Evolutionary conservation across 2,113 vertebrate species (phyloP).

Genomic region (Ptilonorhynchus violaceus): DNA sequence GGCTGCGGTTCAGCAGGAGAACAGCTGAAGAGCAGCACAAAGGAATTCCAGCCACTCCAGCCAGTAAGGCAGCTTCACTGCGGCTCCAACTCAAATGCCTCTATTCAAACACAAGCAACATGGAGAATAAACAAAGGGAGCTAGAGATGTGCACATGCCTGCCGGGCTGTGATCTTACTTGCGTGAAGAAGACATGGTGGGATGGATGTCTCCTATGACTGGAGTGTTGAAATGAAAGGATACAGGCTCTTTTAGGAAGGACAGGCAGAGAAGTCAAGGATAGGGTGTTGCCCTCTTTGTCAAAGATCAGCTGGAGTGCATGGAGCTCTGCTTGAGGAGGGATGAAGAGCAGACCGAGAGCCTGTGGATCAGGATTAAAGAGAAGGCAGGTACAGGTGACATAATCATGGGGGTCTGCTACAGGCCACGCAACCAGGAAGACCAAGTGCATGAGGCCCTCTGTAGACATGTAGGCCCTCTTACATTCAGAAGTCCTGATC

Average conservation of each 20-base stretch:
- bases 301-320: neutral
- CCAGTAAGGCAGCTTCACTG: neutral
- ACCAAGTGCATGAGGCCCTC: rapidly evolving
- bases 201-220: neutral
- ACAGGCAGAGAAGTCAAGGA: neutral
- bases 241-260: neutral
- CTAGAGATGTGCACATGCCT: neutral
- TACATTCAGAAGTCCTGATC: neutral
- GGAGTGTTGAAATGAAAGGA: neutral
- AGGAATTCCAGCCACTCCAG: neutral
- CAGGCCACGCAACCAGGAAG: rapidly evolving
- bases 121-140: neutral
- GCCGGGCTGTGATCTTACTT: neutral
- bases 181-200: neutral
- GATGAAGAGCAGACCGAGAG: neutral
- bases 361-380: neutral
- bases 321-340: neutral
- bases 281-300: neutral
- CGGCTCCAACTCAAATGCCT: neutral
- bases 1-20: neutral
- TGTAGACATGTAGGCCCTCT: neutral
- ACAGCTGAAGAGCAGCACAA: neutral
- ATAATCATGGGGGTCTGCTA: neutral
- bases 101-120: neutral
- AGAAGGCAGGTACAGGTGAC: neutral